Conservation (phyloP, 2,113 vertebrate species). For the Vulpes vulpes region DNA sequence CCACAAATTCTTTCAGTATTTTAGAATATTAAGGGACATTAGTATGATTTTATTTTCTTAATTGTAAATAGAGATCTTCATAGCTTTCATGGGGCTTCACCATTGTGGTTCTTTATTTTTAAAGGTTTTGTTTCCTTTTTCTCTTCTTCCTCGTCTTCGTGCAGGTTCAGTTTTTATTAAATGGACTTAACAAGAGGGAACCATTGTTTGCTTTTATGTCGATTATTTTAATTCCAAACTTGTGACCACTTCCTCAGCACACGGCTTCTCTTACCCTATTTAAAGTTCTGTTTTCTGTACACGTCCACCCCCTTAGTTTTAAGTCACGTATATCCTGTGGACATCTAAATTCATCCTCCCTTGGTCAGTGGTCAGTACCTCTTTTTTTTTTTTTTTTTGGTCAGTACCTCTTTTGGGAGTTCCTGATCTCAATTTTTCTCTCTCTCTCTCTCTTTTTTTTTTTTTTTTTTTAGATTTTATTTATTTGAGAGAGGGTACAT, state of each 20-base stretch:
- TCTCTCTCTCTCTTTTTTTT: too few species aligned
- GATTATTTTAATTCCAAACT: slow-evolving; percentile 4
- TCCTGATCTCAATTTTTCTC: slow-evolving; percentile 11
- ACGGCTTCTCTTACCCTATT: not conserved
- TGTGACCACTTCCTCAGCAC: not conserved
- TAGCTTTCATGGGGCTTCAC: not conserved
- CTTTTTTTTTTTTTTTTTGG: not conserved
- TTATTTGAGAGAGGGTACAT: too few species aligned
- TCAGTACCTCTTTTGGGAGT: not conserved
- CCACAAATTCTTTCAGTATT: not conserved
- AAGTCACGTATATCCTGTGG: not conserved
- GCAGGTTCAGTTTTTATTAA: slow-evolving; percentile 49
- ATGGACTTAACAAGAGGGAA: not conserved
- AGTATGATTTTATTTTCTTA: not conserved
- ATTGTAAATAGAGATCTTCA: not conserved
- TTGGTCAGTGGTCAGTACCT: not conserved
- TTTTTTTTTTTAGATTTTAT: too few species aligned
- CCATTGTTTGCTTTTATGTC: not conserved
- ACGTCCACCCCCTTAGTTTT: not conserved
- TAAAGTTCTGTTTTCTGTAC: slow-evolving; percentile 30
- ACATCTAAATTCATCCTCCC: not conserved
- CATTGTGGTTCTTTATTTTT: not conserved
- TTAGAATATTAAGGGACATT: not conserved
- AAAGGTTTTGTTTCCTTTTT: not conserved
- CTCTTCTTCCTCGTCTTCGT: not conserved